A percentile compares a stretch with the other conserved stretches of the same genome.
Evolutionary conservation across 2,113 vertebrate genomes (phyloP).

Genomic region (Xiphophorus maculatus): DNA sequence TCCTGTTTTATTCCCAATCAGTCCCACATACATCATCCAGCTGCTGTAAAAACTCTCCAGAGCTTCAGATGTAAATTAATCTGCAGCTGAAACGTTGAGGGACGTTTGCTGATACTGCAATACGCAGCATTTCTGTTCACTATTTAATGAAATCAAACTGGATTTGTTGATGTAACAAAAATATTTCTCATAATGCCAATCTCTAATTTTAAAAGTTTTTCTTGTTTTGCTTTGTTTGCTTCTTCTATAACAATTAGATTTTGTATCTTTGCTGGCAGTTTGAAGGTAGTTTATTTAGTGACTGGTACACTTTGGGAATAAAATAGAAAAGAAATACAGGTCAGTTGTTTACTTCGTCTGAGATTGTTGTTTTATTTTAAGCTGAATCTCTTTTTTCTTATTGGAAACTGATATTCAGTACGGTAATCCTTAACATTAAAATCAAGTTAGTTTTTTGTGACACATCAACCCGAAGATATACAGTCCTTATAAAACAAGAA

Average conservation of each 20-base stretch:
- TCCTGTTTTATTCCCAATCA: constrained; percentile 11
- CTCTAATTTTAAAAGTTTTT: not conserved
- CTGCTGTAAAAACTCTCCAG: not conserved
- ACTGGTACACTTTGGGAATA: not conserved
- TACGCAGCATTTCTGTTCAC: not conserved
- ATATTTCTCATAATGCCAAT: not conserved
- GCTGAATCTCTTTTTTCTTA: not conserved
- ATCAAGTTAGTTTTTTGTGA: not conserved
- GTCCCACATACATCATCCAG: not conserved
- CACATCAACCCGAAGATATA: not conserved
- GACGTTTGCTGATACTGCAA: not conserved
- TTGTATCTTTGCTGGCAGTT: constrained; percentile 23
- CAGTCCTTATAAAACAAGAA: too few relatives aligned
- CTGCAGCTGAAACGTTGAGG: not conserved
- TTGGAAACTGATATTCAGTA: not conserved
- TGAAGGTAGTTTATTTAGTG: not conserved
- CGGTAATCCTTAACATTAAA: not conserved
- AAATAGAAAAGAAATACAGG: not conserved
- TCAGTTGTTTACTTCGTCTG: not conserved
- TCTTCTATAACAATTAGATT: not conserved
- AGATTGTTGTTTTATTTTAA: too few relatives aligned
- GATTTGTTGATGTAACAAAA: constrained; percentile 18
- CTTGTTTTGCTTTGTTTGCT: not conserved
- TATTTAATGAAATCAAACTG: not conserved
- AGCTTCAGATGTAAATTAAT: constrained; percentile 16